Evolutionary conservation across 2,888 invertebrate genomes (phyloP).

Genomic region (Drosophila borealis): DNA sequence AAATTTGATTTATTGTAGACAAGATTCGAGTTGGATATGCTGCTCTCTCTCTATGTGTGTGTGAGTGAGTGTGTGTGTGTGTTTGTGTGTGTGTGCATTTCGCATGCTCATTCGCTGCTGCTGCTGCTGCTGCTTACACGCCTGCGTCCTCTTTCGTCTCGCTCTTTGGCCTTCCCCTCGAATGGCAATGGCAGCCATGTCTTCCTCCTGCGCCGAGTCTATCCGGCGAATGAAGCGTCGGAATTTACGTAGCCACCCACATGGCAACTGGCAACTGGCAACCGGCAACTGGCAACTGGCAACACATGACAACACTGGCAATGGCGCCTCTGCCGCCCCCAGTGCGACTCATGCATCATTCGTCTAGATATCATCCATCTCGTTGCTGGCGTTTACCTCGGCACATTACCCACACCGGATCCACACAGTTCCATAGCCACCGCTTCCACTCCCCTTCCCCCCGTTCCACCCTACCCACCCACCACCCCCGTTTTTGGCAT

Average conservation of each 20-base stretch:
- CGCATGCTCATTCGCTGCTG: constrained; percentile 70
- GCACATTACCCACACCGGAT: constrained; percentile 71
- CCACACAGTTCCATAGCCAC: constrained; percentile 2
- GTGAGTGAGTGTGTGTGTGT: constrained; percentile 54
- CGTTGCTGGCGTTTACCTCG: constrained; percentile 75
- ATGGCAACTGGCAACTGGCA: constrained; percentile 2
- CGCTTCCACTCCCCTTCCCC: neutral
- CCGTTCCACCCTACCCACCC: neutral
- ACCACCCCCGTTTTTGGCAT: neutral
- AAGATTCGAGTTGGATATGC: constrained; percentile 84
- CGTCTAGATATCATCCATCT: constrained; percentile 83
- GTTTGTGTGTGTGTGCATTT: constrained; percentile 53
- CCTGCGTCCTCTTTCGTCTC: constrained; percentile 51
- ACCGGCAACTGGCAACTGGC: constrained; percentile 26
- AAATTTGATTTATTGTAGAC: constrained; percentile 85
- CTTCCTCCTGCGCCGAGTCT: constrained; percentile 49
- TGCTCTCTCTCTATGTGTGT: constrained; percentile 48
- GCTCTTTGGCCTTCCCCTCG: constrained; percentile 23
- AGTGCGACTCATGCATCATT: constrained; percentile 81
- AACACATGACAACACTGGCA: constrained; percentile 46
- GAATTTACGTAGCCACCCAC: constrained; percentile 61
- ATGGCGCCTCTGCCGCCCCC: constrained; percentile 51
- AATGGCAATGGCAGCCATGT: constrained; percentile 59
- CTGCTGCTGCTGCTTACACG: constrained; percentile 57
- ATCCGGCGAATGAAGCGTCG: constrained; percentile 78